A percentile compares a stretch with the other conserved stretches of the same genome.
phyloP scores from a whole-genome alignment of 2,888 invertebrate species.

The Odontothrips loti region DNA sequence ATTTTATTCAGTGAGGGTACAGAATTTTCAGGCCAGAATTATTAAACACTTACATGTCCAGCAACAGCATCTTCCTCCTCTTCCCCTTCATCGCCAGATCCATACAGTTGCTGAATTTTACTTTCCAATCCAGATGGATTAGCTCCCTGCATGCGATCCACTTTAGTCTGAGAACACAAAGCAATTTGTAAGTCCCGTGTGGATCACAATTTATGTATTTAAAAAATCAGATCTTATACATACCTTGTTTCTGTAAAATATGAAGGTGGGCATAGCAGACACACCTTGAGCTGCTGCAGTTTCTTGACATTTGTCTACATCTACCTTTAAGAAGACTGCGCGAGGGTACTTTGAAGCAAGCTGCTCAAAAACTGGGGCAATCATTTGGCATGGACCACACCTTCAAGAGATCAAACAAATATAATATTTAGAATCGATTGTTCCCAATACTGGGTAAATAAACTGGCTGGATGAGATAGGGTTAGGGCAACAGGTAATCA shows the following conservation, averaged over 20 bases:
- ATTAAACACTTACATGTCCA: conserved; percentile 66
- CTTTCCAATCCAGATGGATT: conserved; percentile 75
- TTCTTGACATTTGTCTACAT: conserved; percentile 89
- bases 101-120: conserved; percentile 84
- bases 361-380: conserved; percentile 89
- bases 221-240: conserved; percentile 36
- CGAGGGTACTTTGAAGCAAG: conserved; percentile 80
- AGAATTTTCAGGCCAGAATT: background rate
- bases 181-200: background rate
- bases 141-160: conserved; percentile 85
- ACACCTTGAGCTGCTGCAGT: conserved; percentile 85
- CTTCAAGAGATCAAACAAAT: conserved; percentile 49
- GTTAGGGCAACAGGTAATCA: background rate
- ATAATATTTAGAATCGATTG: background rate
- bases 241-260: conserved; percentile 84
- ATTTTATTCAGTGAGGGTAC: too few relatives aligned
- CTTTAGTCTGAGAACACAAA: conserved; percentile 58
- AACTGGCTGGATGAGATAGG: conserved; percentile 29
- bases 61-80: conserved; percentile 64
- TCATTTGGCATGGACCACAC: conserved; percentile 95
- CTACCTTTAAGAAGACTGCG: conserved; percentile 89
- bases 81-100: conserved; percentile 56
- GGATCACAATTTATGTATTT: background rate
- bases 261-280: conserved; percentile 96
- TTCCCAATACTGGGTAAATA: background rate